phyloP scores from a whole-genome alignment of 1,140 invertebrate genomes.

The Drosophila simulans region DNA sequence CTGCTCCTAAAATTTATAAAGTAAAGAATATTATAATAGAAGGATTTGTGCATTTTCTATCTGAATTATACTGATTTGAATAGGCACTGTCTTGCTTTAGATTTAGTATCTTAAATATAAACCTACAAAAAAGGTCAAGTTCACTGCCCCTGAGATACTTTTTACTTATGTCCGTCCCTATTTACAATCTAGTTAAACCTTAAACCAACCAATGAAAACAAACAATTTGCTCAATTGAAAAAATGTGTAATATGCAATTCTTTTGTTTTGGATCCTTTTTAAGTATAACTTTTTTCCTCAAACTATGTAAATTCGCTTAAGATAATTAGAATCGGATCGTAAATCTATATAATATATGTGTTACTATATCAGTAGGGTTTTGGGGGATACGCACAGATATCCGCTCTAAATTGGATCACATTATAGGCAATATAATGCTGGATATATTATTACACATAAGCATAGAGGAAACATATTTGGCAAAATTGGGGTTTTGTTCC shows the following conservation, averaged over 20 bases:
- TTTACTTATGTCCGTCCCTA: no score
- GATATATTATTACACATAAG: slow-evolving; percentile 27
- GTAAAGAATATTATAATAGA: no score
- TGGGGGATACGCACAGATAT: slow-evolving; percentile 35
- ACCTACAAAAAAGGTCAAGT: no score
- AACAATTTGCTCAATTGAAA: slow-evolving; percentile 24
- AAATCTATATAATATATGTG: slow-evolving; percentile 34
- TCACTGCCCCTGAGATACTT: no score
- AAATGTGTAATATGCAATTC: slow-evolving; percentile 60
- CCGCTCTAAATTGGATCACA: slow-evolving; percentile 33
- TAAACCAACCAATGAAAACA: background rate
- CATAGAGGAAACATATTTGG: slow-evolving; percentile 75
- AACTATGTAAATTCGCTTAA: slow-evolving; percentile 62
- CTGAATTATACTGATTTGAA: no score
- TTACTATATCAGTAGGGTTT: slow-evolving; percentile 24
- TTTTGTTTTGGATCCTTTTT: slow-evolving; percentile 46
- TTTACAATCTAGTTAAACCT: no score
- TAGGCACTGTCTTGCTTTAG: no score
- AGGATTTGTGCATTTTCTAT: no score
- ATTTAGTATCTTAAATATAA: no score
- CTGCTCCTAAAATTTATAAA: no score
- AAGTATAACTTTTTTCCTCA: slow-evolving; percentile 56
- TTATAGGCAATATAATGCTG: slow-evolving; percentile 38
- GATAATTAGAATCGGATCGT: slow-evolving; percentile 44
- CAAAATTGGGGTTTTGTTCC: slow-evolving; percentile 70